These are phyloP conservation scores for Oppia nitens DNA, from an alignment of 1,140 invertebrate species.

Conservation along the genomic window DNA sequence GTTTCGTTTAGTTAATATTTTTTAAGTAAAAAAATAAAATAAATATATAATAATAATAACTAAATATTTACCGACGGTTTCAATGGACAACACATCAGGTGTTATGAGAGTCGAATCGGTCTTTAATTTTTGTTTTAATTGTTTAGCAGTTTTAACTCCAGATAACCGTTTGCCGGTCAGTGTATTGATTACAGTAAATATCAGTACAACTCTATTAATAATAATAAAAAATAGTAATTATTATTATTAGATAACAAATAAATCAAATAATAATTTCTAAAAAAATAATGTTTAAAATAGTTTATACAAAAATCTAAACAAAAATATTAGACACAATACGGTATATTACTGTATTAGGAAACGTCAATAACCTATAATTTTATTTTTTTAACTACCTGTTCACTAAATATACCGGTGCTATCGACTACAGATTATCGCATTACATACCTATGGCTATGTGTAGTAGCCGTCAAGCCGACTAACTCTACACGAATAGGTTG, in stretches of 20 bases:
- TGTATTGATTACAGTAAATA: neutral
- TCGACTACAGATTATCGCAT: neutral
- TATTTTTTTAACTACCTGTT: too few relatives aligned
- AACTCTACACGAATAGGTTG: conserved; percentile 18
- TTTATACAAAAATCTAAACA: too few relatives aligned
- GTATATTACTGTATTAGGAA: too few relatives aligned
- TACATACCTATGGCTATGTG: conserved; percentile 19
- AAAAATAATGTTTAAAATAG: neutral
- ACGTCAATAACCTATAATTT: too few relatives aligned
- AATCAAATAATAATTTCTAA: neutral
- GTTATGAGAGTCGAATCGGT: conserved; percentile 53
- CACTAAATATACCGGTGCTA: too few relatives aligned
- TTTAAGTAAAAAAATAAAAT: too few relatives aligned
- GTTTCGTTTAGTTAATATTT: too few relatives aligned
- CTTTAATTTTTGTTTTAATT: conserved; percentile 45
- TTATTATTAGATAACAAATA: neutral
- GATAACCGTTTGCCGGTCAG: conserved; percentile 28
- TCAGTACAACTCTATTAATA: conserved; percentile 1
- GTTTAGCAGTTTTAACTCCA: conserved; percentile 39
- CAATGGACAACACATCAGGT: conserved; percentile 50
- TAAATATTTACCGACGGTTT: conserved; percentile 35
- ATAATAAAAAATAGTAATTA: neutral
- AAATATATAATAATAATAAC: too few relatives aligned
- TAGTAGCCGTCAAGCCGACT: conserved; percentile 18
- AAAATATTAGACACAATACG: too few relatives aligned